Evolutionary conservation across 2,888 invertebrate species (phyloP).

Genomic region (Phengaris alcon): DNA sequence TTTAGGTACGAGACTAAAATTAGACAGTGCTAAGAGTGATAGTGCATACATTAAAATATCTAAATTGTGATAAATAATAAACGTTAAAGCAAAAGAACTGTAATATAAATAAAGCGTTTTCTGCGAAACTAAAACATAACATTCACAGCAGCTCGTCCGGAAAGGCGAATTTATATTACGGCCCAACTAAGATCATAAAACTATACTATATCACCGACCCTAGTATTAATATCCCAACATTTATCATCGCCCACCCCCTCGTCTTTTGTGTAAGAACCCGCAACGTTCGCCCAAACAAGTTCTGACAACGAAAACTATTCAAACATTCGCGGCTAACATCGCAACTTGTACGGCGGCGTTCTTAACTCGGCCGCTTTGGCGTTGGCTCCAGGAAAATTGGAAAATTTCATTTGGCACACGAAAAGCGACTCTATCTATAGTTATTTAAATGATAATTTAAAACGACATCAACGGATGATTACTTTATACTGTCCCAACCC

Average conservation of each 20-base stretch:
- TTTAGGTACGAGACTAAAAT: neutral
- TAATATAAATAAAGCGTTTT: slow-evolving; percentile 19
- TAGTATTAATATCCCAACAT: slow-evolving; percentile 74
- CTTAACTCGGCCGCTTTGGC: slow-evolving; percentile 75
- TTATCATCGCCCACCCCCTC: slow-evolving; percentile 71
- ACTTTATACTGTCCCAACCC: slow-evolving; percentile 33
- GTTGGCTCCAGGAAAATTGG: slow-evolving; percentile 75
- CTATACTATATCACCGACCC: slow-evolving; percentile 69
- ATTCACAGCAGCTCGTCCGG: slow-evolving; percentile 56
- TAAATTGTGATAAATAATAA: neutral
- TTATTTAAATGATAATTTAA: slow-evolving; percentile 34
- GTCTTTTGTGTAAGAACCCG: slow-evolving; percentile 77
- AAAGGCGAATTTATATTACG: slow-evolving; percentile 75
- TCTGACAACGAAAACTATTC: slow-evolving; percentile 72
- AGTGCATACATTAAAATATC: neutral
- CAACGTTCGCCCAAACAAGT: slow-evolving; percentile 70
- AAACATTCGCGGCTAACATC: slow-evolving; percentile 70
- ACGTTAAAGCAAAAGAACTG: neutral
- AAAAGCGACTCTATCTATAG: slow-evolving; percentile 37
- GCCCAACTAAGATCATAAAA: slow-evolving; percentile 79
- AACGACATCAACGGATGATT: slow-evolving; percentile 34
- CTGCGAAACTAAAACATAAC: slow-evolving; percentile 44
- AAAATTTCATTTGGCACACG: slow-evolving; percentile 49
- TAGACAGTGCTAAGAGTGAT: neutral
- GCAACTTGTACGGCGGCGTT: slow-evolving; percentile 73